Conservation (phyloP, 1,140 invertebrate species). For the Papilio machaon region DNA sequence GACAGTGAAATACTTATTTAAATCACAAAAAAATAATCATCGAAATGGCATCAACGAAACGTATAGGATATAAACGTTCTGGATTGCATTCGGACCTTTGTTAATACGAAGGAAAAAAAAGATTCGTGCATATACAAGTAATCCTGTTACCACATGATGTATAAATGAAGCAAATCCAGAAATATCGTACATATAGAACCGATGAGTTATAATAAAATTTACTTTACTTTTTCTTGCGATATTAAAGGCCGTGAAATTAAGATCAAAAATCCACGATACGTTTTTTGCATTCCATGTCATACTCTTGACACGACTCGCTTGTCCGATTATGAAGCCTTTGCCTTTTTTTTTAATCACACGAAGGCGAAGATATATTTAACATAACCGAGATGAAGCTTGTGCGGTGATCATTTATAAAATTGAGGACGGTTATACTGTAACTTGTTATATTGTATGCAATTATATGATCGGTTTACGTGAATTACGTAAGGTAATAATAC, state of each 20-base stretch:
- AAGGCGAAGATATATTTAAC: constrained; percentile 25
- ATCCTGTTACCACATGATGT: not conserved
- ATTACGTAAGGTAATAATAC: constrained; percentile 68
- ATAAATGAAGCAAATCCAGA: constrained; percentile 12
- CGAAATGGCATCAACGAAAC: no score
- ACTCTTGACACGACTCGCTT: constrained; percentile 28
- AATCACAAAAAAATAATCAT: no score
- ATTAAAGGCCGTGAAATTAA: constrained; percentile 27
- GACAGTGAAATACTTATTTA: no score
- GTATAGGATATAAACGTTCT: no score
- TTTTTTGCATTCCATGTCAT: constrained; percentile 33
- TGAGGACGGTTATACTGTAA: constrained; percentile 34
- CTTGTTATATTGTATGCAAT: constrained; percentile 41
- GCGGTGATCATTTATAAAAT: constrained; percentile 40
- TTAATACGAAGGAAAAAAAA: not conserved
- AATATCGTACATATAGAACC: not conserved
- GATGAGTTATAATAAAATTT: constrained; percentile 14
- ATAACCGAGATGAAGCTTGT: constrained; percentile 21
- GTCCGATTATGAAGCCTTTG: constrained; percentile 41
- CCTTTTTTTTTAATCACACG: constrained; percentile 31
- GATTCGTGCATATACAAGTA: not conserved
- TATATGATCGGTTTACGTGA: constrained; percentile 52
- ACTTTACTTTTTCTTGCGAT: constrained; percentile 13
- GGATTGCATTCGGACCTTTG: not conserved
- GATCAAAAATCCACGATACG: constrained; percentile 33